Base-by-base conservation (phyloP, 2,888 invertebrate genomes). In the Priocnemis perturbator region DNA sequence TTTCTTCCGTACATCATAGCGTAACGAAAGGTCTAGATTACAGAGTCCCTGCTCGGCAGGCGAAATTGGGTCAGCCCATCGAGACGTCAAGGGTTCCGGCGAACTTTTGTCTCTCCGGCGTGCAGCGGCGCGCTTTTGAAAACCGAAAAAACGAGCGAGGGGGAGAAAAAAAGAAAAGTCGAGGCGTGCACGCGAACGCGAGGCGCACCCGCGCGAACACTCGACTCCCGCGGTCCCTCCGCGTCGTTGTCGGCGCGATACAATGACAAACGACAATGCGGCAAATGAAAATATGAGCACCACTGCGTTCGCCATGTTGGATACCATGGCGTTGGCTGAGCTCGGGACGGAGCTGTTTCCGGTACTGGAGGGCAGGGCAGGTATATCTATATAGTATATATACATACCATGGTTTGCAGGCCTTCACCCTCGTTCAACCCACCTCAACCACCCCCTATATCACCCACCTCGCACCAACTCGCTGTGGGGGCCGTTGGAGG, bases 311-410 rank as follows among this genome's bases (percentile, higher is more conserved):
- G 84, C 84, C 83, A 87, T 87, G 86, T 86, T 87, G 85, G 83
- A 81, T 84, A 85, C 84, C 81, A 84, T 84, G 76, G 76, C 65
- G 80, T 83, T 74, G 84, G 86, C 84, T 81, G 82, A 84, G 86
- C 84, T 86, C 81, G 86, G 83, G 81, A 86, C 84, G 83, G 77
- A 85, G 84, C 81, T 84, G 87, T 85, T 87, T 87, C 87, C 87
- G 87, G 87, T 87, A 82, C 82, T 84, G 83, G 83, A 81, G 84
- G 82, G 81, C 80, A 83, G 84, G 78, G 77, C 83, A 86, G 85
- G 86, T 86, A 84, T 83, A 83, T 82, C 83, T 81, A 80, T 84
- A 83, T 84, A 81, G 78, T 79, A 71, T 26, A 52, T 57, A 50
- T 62, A 44, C 63, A 67, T 69, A 81, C 76, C 70, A 78, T 81